Evolutionary conservation across 2,797 vertebrate genomes (phyloP).

Genomic region (Notolepis coatsorum): DNA sequence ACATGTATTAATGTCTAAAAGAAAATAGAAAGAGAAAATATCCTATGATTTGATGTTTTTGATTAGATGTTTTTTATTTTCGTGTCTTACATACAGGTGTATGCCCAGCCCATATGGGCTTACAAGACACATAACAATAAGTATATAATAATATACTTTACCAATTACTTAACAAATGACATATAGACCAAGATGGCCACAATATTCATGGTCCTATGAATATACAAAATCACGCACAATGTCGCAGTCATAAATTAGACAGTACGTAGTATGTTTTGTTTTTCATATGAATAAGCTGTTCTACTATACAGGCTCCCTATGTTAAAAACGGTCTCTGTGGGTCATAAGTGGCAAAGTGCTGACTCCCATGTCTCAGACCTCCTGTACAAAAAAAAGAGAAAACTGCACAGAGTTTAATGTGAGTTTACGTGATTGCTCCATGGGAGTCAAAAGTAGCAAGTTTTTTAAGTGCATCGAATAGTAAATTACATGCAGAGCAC

Average conservation of each 20-base stretch:
- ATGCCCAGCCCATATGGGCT: too few species aligned
- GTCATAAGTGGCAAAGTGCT: slow-evolving; percentile 30
- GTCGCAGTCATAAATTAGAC: slow-evolving; percentile 7
- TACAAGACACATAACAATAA: too few species aligned
- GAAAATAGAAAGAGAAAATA: slow-evolving; percentile 8
- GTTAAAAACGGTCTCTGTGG: slow-evolving; percentile 27
- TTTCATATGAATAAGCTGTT: slow-evolving; percentile 42
- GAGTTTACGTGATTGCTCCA: slow-evolving; percentile 53
- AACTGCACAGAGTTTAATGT: slow-evolving; percentile 25
- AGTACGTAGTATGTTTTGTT: slow-evolving; percentile 10
- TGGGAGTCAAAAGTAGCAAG: slow-evolving; percentile 65
- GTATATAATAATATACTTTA: too few species aligned
- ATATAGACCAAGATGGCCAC: too few species aligned
- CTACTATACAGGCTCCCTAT: too few species aligned
- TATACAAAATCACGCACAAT: not conserved
- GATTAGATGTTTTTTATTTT: not conserved
- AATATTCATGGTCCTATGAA: too few species aligned
- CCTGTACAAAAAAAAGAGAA: slow-evolving; percentile 24
- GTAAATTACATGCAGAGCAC: slow-evolving; percentile 71
- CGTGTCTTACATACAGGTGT: too few species aligned
- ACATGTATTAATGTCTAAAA: slow-evolving; percentile 6
- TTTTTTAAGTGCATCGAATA: slow-evolving; percentile 63
- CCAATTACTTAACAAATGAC: too few species aligned
- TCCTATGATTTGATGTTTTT: not conserved
- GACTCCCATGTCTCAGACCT: slow-evolving; percentile 29